A percentile compares a stretch with the other conserved stretches of the same genome.
These are phyloP conservation scores for Halichoeres trimaculatus DNA, from an alignment of 2,113 vertebrate species.

Conservation along the genomic window DNA sequence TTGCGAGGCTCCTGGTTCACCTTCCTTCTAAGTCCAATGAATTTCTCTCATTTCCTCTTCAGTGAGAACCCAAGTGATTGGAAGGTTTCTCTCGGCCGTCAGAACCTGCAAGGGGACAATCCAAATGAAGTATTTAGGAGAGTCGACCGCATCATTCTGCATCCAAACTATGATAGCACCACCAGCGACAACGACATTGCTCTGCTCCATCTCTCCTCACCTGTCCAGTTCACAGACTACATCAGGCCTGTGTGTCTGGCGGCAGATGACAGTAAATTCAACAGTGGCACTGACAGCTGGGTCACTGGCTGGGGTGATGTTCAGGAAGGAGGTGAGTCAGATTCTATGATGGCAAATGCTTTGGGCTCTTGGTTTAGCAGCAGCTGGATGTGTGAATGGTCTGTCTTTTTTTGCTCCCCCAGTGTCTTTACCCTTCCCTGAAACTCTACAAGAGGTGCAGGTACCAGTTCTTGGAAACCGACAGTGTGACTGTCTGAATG, in stretches of 20 bases:
- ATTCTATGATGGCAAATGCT: background rate
- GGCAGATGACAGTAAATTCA: constrained; percentile 74
- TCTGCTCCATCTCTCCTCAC: constrained; percentile 72
- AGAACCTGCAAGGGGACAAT: constrained; percentile 37
- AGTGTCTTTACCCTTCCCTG: constrained; percentile 48
- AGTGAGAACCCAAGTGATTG: background rate
- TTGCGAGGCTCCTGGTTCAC: background rate
- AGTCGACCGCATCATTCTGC: constrained; percentile 46
- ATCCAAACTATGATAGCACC: constrained; percentile 61
- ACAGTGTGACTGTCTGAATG: constrained; percentile 67
- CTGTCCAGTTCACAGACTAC: constrained; percentile 75
- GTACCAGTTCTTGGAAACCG: constrained; percentile 68
- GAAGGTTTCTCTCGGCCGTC: constrained; percentile 48
- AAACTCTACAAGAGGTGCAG: constrained; percentile 72
- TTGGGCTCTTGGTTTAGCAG: constrained; percentile 52
- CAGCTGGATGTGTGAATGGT: constrained; percentile 70
- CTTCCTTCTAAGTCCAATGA: background rate
- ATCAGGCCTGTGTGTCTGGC: constrained; percentile 86
- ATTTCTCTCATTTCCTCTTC: background rate
- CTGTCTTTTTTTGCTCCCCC: background rate
- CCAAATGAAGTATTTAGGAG: constrained; percentile 30
- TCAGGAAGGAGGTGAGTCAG: constrained; percentile 77
- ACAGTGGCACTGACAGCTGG: constrained; percentile 76
- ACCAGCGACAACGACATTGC: constrained; percentile 81
- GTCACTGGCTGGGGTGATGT: constrained; percentile 86